A percentile compares a stretch with the other conserved stretches of the same genome.
Evolutionary conservation across 2,888 invertebrate genomes (phyloP).

Genomic region (Pachymerium ferrugineum): DNA sequence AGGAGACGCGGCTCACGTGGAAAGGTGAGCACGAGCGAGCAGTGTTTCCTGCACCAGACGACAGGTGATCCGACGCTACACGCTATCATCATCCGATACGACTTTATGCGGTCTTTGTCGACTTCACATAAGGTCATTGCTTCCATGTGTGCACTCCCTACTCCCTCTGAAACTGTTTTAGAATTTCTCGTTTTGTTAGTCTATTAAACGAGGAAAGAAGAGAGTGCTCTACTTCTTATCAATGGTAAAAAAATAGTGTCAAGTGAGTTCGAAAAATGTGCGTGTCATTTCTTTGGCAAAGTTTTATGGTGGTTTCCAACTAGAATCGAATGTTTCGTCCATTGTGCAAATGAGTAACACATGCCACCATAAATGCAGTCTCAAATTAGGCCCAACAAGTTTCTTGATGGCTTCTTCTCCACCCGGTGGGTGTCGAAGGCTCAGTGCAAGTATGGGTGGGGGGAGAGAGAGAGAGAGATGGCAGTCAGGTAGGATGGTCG

Average conservation of each 20-base stretch:
- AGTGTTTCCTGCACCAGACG: constrained; percentile 10
- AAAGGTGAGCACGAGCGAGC: constrained; percentile 18
- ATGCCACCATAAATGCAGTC: constrained; percentile 4
- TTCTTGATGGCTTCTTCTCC: constrained; percentile 10
- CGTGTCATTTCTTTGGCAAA: background rate
- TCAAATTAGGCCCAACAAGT: background rate
- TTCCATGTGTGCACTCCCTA: background rate
- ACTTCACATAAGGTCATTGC: background rate
- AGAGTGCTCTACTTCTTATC: too few species aligned
- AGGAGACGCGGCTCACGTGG: constrained; percentile 21
- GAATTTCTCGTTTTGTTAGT: background rate
- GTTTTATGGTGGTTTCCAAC: constrained; percentile 5
- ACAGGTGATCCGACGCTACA: constrained; percentile 6
- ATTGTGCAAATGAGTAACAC: constrained; percentile 1
- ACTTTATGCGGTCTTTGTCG: constrained; percentile 6
- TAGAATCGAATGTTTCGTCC: background rate
- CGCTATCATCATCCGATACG: constrained; percentile 6
- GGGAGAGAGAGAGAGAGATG: too few species aligned
- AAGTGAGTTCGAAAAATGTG: background rate
- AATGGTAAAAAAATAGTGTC: too few species aligned
- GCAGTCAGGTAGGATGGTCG: too few species aligned
- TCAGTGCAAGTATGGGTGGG: background rate
- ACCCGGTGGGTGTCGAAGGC: constrained; percentile 15
- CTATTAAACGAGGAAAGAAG: background rate
- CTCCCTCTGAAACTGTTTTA: background rate